Evolutionary conservation across 2,888 invertebrate genomes (phyloP), one percentile per base, ranked within the genome.

Genomic region (Ophion obscuratus): DNA sequence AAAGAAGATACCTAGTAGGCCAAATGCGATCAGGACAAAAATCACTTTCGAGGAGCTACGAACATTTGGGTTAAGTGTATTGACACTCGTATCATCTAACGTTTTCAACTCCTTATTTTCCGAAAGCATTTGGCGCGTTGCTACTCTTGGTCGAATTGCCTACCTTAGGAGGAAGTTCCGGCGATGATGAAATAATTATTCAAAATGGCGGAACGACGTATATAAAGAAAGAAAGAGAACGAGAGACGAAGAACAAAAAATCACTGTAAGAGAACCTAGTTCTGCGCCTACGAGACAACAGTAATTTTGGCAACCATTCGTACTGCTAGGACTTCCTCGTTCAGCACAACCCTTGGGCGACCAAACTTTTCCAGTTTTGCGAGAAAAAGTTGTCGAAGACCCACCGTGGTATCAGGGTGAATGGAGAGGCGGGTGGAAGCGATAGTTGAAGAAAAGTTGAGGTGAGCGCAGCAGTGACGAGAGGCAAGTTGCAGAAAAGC

Each of bases 261-360:
- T 57, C 27, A 47, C 57, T 57, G 9, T 68, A 79, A 31, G 14
- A 62, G 71, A 76, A 71, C 31, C n/a, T 53, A 76, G 83, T 85
- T 81, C 59, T 40, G 61, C 31, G 67, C 61, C 68, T 64, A 68
- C 73, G 84, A 81, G 77, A 81, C 77, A 77, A 81, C 78, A 70
- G 67, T 85, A 81, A 83, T 85, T 85, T 80, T 67, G 67, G 62
- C 85, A 64, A 79, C 70, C 75, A 71, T 76, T 82, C 64, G 68
- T 61, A 68, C 57, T 20, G 44, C 40, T 59, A 24, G 24, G 17
- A 47, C 47, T 62, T 57, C 20, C 40, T 57, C 47, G 61, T 61
- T 59, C 47, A 27, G 27, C 53, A 61, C 40, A 68, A 77, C 20
- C 40, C 73, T 71, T 66, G 70, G 53, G 76, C 61, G 59, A 62